A percentile compares a stretch with the other conserved stretches of the same genome.
Conservation (phyloP, 2,113 vertebrate genomes). For the Sinocyclocheilus maitianheensis region DNA sequence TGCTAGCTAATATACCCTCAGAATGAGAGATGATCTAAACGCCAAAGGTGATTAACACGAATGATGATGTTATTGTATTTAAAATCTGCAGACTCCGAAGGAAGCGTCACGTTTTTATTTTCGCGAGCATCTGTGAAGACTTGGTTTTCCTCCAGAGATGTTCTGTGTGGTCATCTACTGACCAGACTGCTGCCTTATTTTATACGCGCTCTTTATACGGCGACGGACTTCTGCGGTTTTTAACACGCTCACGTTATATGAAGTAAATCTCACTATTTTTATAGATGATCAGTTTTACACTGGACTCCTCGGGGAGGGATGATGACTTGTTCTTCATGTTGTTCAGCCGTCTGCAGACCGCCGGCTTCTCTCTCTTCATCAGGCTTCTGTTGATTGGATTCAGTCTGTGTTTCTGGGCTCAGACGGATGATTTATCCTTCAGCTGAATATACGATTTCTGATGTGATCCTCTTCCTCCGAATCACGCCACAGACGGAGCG, state of each 20-base stretch:
- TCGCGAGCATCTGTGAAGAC: slow-evolving; percentile 71
- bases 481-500: not conserved
- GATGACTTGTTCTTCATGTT: not conserved
- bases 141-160: slow-evolving; percentile 78
- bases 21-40: slow-evolving; percentile 74
- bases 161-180: slow-evolving; percentile 85
- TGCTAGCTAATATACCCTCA: slow-evolving; percentile 63
- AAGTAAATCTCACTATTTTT: slow-evolving; percentile 87
- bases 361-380: too few species aligned
- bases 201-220: slow-evolving; percentile 91
- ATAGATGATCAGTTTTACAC: slow-evolving; percentile 86
- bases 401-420: too few species aligned
- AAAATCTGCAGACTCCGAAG: slow-evolving; percentile 67
- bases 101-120: slow-evolving; percentile 76
- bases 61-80: slow-evolving; percentile 71
- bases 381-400: too few species aligned
- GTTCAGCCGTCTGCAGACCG: too few species aligned
- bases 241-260: slow-evolving; percentile 77
- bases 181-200: slow-evolving; percentile 90
- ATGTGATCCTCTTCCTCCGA: not conserved
- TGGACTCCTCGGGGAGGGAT: slow-evolving; percentile 48
- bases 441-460: too few species aligned
- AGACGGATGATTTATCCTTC: too few species aligned
- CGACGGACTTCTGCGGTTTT: slow-evolving; percentile 75
- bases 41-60: slow-evolving; percentile 89